Evolutionary conservation across 2,797 vertebrate genomes (phyloP).

Genomic region (Cynopterus sphinx): DNA sequence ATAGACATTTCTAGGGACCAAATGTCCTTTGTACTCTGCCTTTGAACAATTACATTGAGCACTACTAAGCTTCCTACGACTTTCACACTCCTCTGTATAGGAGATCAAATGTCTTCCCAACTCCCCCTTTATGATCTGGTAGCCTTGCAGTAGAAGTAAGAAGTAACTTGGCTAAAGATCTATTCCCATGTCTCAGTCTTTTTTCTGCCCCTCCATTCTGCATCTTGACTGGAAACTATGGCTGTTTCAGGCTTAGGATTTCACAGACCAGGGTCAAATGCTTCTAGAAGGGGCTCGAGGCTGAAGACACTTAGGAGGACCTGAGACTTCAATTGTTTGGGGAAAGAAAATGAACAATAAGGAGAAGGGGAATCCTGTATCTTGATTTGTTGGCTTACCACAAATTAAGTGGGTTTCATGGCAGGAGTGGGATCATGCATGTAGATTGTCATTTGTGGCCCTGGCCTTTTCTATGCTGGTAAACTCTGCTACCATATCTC

Average conservation of each 20-base stretch:
- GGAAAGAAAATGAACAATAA: not conserved
- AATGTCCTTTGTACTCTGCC: not conserved
- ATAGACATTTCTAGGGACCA: not conserved
- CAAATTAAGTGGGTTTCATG: not conserved
- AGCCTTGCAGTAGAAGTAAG: not conserved
- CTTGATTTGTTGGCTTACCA: not conserved
- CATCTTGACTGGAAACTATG: not conserved
- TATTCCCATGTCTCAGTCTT: not conserved
- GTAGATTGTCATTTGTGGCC: not conserved
- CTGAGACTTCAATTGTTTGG: not conserved
- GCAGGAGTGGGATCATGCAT: not conserved
- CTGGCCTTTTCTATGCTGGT: not conserved
- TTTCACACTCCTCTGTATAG: not conserved
- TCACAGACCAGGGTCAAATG: not conserved
- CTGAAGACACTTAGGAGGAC: no score
- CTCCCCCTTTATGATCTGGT: not conserved
- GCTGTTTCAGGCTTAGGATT: not conserved
- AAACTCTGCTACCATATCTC: not conserved
- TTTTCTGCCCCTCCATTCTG: not conserved
- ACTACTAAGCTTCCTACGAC: not conserved
- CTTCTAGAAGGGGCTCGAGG: not conserved
- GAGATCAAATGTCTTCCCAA: conserved; percentile 2
- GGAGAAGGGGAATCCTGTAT: not conserved
- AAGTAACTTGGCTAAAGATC: not conserved
- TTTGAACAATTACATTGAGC: not conserved